Conservation (phyloP, 2,797 vertebrate species). For the Chaenodraco wilsoni region DNA sequence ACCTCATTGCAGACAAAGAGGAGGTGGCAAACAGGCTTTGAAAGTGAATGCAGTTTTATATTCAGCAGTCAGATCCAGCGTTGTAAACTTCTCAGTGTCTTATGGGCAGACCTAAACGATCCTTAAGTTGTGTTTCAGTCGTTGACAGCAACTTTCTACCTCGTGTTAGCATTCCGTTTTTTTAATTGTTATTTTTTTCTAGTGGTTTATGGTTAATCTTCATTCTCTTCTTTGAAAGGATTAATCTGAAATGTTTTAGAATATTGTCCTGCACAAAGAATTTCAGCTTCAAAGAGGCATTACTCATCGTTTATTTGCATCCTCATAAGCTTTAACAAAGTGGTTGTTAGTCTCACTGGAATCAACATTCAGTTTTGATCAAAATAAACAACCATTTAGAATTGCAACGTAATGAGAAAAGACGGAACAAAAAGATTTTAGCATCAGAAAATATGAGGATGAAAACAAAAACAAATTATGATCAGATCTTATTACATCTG, state of each 20-base stretch:
- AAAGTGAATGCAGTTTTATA: slow-evolving; percentile 12
- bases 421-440: neutral
- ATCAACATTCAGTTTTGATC: neutral
- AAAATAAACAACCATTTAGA: neutral
- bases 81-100: slow-evolving; percentile 6
- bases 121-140: slow-evolving; percentile 15
- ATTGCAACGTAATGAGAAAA: neutral
- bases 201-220: neutral
- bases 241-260: slow-evolving; percentile 4
- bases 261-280: neutral
- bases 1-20: slow-evolving; percentile 11
- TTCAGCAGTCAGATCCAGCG: slow-evolving; percentile 19
- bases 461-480: slow-evolving; percentile 1
- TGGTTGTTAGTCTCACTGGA: neutral
- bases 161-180: neutral
- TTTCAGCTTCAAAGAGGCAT: neutral
- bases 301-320: slow-evolving; percentile 17
- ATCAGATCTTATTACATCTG: neutral
- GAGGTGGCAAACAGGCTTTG: slow-evolving; percentile 19
- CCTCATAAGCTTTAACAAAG: slow-evolving; percentile 3
- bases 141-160: neutral
- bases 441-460: neutral
- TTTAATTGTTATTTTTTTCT: neutral
- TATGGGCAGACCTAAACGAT: slow-evolving; percentile 6
- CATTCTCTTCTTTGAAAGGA: neutral